Base-by-base conservation (phyloP, 2,797 vertebrate species). In the Buceros bicornis region DNA sequence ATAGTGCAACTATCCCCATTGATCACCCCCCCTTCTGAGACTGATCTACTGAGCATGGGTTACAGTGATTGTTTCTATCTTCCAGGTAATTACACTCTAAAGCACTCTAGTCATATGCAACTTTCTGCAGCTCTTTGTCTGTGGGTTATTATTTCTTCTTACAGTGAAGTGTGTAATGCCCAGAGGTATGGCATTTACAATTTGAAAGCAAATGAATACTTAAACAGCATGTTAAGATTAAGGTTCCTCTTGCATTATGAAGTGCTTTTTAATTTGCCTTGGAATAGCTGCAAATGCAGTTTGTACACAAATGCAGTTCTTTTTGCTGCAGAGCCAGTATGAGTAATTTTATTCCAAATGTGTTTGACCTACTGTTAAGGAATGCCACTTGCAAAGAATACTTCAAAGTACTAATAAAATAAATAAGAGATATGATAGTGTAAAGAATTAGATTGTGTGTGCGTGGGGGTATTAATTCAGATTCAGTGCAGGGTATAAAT, bases 181-280 rank as follows among this genome's bases (percentile, higher is more conserved):
- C 25, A 86, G 40, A 66, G 85, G 37, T 94, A 65, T 16, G 60
- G 8, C 42, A 60, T 81, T 64, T 87, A 16, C 40, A 62, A 61
- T 69, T 29, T 67, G n/a, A 83, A 88, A 91, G 29, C n/a, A 84
- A 95, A 89, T 95, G 93, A 96, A 74, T 89, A 89, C 31, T 47
- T 65, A 93, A 91, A 26, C 18, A 85, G 14, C 12, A 45, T 26
- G 56, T 81, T 85, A 77, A 94, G 79, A 88, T 90, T 91, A 88
- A 64, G 84, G 58, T 69, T 94, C 11, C 24, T 93, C 31, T 94
- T 70, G 57, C 37, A 31, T 85, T 66, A 70, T 17, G 47, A 95
- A 82, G 50, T 79, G 60, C 37, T 94, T 95, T 71, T 87, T 83
- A 91, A 73, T 92, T 91, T 28, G 29, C 65, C 8, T 17, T 69